Evolutionary conservation across 2,888 invertebrate genomes (phyloP).

Genomic region (Drosophila kambysellisi): DNA sequence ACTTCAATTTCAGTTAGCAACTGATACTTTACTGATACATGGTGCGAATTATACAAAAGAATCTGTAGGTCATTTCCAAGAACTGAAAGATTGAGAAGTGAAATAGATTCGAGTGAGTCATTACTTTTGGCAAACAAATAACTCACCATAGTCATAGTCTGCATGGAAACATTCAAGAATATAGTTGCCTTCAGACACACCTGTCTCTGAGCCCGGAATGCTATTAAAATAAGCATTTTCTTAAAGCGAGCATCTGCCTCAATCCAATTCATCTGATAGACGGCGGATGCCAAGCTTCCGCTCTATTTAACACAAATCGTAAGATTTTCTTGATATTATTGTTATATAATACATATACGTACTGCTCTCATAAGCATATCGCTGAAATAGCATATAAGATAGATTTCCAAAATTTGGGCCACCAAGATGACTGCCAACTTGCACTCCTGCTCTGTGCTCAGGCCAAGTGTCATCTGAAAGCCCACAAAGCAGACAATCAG

Average conservation of each 20-base stretch:
- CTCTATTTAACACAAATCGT: constrained; percentile 52
- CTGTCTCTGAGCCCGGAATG: constrained; percentile 67
- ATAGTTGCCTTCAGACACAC: constrained; percentile 65
- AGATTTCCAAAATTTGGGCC: constrained; percentile 71
- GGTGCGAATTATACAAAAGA: constrained; percentile 70
- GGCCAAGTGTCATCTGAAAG: constrained; percentile 75
- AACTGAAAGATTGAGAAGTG: constrained; percentile 48
- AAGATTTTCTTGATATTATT: background rate
- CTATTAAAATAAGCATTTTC: constrained; percentile 67
- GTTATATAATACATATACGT: constrained; percentile 12
- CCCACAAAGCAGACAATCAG: constrained; percentile 82
- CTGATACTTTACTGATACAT: constrained; percentile 63
- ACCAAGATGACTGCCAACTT: constrained; percentile 71
- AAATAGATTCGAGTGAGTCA: background rate
- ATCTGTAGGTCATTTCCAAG: constrained; percentile 68
- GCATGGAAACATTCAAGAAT: constrained; percentile 66
- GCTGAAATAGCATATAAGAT: constrained; percentile 77
- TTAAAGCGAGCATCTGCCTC: constrained; percentile 57
- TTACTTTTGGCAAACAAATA: background rate
- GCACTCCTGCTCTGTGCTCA: constrained; percentile 42
- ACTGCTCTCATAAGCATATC: constrained; percentile 74
- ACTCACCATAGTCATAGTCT: constrained; percentile 72
- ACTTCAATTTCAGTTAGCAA: background rate
- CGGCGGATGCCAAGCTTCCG: constrained; percentile 51
- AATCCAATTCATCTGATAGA: constrained; percentile 70